Evolutionary conservation across 2,797 vertebrate species (phyloP), one percentile per base, ranked within the genome.

Genomic region (Clamator glandarius): DNA sequence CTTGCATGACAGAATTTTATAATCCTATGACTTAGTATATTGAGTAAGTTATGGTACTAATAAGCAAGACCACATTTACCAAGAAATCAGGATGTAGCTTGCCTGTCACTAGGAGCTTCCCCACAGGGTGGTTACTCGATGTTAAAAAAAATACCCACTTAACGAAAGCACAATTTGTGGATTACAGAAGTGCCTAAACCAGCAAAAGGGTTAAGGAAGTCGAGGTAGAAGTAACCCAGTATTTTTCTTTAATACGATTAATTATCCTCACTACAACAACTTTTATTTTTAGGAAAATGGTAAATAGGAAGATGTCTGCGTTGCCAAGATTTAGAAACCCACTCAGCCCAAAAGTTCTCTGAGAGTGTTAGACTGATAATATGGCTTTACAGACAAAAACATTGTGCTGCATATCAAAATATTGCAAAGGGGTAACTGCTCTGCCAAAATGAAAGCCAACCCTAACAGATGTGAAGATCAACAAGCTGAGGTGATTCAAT

Each of bases 221-320:
- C 68, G 68, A 74, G 76, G 28, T 28, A 68, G 58, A 76, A 79
- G 31, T 24, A 77, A 90, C 74, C 35, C 59, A 42, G 24, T 2
- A 9, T 15, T 19, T 85, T 94, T 72, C 44, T 78, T 8, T 6
- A 82, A 51, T 36, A 36, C 1, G 2, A 69, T 79, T 55, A 68
- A 76, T 92, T 91, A 62, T 42, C 25, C 23, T 84, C 7, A 0
- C 48, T 36, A 18, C 14, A 55, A 69, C 48, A 74, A 58, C 31
- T 33, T 69, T 76, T 79, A 36, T 92, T 95, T 93, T 95, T 36
- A 80, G 74, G 69, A 61, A 88, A 75, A 55, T 9, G 66, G 58
- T 50, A 77, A 90, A 75, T 11, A 75, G 46, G 36, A 59, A 64
- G 33, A 54, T 36, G 23, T 25, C 44, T 69, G 15, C 28, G 42